A percentile compares a stretch with the other conserved stretches of the same genome.
These are phyloP conservation scores for Trematocara variabile DNA, from an alignment of 2,113 vertebrate genomes.

Conservation along the genomic window DNA sequence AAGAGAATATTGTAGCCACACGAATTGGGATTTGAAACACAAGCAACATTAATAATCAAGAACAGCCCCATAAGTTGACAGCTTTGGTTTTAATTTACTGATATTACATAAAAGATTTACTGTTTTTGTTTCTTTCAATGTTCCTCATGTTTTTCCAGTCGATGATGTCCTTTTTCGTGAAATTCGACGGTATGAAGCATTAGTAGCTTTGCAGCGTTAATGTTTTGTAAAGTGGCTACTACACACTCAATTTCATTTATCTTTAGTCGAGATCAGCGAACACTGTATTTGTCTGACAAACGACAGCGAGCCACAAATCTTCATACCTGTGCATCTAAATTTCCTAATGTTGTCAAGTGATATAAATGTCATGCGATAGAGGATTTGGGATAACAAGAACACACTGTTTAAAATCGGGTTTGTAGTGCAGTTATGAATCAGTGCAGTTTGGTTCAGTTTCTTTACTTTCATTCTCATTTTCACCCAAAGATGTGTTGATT, in stretches of 20 bases:
- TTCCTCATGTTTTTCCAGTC: neutral
- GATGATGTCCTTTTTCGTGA: neutral
- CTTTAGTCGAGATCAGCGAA: neutral
- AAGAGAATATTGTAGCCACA: constrained; percentile 1
- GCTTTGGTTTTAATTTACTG: neutral
- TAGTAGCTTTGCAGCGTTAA: neutral
- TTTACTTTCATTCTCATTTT: too few species aligned
- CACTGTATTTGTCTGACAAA: neutral
- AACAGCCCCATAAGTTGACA: neutral
- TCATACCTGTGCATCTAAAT: neutral
- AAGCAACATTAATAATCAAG: neutral
- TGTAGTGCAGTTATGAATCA: neutral
- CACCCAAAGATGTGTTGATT: neutral
- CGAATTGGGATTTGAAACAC: neutral
- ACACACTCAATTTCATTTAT: neutral
- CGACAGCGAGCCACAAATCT: neutral
- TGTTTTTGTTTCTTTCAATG: neutral
- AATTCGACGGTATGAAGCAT: neutral
- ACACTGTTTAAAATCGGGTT: neutral
- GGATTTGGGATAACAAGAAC: neutral
- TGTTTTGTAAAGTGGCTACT: neutral
- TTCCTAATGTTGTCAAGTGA: neutral
- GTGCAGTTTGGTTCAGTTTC: neutral
- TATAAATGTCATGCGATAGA: neutral
- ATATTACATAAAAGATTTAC: neutral